phyloP scores from a whole-genome alignment of 2,888 invertebrate species.

The Craniophora ligustri region DNA sequence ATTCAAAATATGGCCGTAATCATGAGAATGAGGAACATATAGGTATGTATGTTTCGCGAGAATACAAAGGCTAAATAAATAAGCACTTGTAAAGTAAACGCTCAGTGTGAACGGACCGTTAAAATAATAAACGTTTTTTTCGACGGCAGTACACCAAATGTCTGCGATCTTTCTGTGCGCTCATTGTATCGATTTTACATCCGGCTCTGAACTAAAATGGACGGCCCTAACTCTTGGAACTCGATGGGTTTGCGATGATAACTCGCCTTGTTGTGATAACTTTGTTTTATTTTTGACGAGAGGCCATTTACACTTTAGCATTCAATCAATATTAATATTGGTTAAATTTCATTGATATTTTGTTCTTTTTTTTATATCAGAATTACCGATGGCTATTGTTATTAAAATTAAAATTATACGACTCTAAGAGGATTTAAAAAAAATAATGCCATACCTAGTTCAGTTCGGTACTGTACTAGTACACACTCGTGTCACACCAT shows the following conservation, averaged over 20 bases:
- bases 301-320: too few relatives aligned
- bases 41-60: conserved; percentile 14
- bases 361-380: too few relatives aligned
- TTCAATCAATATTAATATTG: too few relatives aligned
- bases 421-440: too few relatives aligned
- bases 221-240: conserved; percentile 59
- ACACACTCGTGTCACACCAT: too few relatives aligned
- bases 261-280: conserved; percentile 21
- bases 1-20: not conserved
- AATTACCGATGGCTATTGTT: too few relatives aligned
- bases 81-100: conserved; percentile 38
- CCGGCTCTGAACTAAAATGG: conserved; percentile 77
- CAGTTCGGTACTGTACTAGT: too few relatives aligned
- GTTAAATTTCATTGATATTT: too few relatives aligned
- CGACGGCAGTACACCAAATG: conserved; percentile 61
- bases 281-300: not conserved
- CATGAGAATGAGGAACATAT: not conserved
- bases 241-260: conserved; percentile 51
- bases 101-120: conserved; percentile 30
- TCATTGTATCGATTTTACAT: conserved; percentile 85
- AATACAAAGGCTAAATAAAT: conserved; percentile 41
- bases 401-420: too few relatives aligned
- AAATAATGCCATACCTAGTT: too few relatives aligned
- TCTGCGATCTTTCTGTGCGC: conserved; percentile 76
- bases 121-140: conserved; percentile 67